phyloP scores from a whole-genome alignment of 2,888 invertebrate species.

The Pachymerium ferrugineum region DNA sequence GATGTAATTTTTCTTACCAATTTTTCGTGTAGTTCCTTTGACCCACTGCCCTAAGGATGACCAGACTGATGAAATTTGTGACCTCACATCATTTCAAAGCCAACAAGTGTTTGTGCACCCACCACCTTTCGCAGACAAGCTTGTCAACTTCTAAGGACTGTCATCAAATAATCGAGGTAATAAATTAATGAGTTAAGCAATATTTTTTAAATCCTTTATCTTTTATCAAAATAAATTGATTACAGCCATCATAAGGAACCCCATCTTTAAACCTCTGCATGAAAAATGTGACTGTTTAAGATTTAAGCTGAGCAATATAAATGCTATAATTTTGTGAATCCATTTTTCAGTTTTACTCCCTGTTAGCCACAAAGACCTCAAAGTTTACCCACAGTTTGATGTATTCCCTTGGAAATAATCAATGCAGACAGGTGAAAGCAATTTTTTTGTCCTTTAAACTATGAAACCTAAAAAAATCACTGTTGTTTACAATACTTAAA shows the following conservation, averaged over 20 bases:
- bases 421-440: background rate
- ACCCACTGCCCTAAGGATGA: background rate
- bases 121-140: no score
- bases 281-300: background rate
- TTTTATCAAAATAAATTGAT: background rate
- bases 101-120: slow-evolving; percentile 13
- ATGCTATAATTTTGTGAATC: no score
- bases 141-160: no score
- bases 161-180: no score
- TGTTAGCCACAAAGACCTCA: background rate
- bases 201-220: background rate
- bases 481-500: no score
- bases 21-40: background rate
- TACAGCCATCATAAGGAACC: background rate
- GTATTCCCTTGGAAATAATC: background rate
- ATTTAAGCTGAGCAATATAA: background rate
- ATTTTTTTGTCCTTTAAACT: background rate
- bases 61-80: slow-evolving; percentile 8
- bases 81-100: background rate
- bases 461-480: background rate
- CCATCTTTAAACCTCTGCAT: background rate
- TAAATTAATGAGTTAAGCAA: no score
- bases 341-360: background rate
- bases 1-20: background rate
- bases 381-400: background rate